These are phyloP conservation scores for Saccopteryx leptura DNA, from an alignment of 2,113 vertebrate genomes.

Conservation along the genomic window DNA sequence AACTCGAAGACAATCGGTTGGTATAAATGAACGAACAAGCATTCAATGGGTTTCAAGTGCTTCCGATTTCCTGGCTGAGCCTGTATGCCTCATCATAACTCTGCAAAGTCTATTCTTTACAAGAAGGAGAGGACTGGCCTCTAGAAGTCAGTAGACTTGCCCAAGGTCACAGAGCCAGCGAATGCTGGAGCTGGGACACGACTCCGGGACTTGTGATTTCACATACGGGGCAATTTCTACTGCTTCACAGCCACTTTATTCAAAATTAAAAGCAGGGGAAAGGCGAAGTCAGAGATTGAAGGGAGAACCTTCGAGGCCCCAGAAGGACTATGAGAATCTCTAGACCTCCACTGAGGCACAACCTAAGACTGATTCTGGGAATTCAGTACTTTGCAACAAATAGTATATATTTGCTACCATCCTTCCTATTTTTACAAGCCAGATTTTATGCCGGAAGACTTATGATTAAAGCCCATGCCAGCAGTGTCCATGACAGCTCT, in stretches of 20 bases:
- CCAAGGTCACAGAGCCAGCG: too few species aligned
- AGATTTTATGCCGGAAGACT: background rate
- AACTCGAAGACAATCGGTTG: background rate
- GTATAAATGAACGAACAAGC: background rate
- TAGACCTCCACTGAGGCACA: background rate
- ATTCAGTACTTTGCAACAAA: background rate
- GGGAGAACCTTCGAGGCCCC: background rate
- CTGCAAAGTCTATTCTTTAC: background rate
- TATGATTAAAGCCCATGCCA: background rate
- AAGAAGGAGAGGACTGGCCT: background rate
- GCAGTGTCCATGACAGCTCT: background rate
- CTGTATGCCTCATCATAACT: rapidly evolving
- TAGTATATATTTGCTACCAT: background rate
- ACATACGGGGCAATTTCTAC: rapidly evolving
- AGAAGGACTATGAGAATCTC: background rate
- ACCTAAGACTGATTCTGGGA: background rate
- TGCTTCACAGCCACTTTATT: background rate
- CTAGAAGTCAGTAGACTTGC: background rate
- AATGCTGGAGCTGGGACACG: background rate
- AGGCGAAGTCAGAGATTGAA: background rate
- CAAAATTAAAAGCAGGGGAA: background rate
- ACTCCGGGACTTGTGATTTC: background rate
- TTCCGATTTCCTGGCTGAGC: rapidly evolving
- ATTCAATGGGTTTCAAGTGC: rapidly evolving
- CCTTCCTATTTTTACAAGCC: background rate